A percentile compares a stretch with the other conserved stretches of the same genome.
Conservation (phyloP, 2,888 invertebrate genomes). For the Ormyrus thymus region DNA sequence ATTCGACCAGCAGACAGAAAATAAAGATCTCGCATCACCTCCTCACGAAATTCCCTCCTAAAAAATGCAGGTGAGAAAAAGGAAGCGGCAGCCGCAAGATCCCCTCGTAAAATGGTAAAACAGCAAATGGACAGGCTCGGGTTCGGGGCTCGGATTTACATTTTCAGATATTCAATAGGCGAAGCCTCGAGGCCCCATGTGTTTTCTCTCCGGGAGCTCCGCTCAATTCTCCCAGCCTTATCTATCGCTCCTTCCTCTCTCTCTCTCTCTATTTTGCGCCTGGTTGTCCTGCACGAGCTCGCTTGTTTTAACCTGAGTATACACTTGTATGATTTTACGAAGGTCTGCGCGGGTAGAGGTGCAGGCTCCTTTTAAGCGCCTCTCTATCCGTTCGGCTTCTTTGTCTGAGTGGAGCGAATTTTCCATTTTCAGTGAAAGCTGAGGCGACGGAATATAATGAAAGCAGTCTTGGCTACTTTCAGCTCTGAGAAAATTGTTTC, state of each 20-base stretch:
- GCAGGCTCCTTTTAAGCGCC: background rate
- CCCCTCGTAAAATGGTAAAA: slow-evolving; percentile 41
- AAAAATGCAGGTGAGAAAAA: slow-evolving; percentile 29
- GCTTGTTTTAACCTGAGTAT: background rate
- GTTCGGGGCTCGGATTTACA: slow-evolving; percentile 42
- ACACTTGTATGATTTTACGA: slow-evolving; percentile 7
- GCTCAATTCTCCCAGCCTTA: slow-evolving; percentile 40
- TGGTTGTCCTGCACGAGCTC: background rate
- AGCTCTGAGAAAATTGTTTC: too few species aligned
- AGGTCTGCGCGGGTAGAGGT: background rate
- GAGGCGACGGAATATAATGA: slow-evolving; percentile 5
- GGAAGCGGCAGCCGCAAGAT: slow-evolving; percentile 2
- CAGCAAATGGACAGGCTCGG: slow-evolving; percentile 33
- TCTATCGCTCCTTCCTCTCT: slow-evolving; percentile 26
- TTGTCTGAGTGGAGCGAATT: slow-evolving; percentile 14
- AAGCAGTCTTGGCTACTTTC: background rate
- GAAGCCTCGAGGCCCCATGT: slow-evolving; percentile 26
- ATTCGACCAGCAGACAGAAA: too few species aligned
- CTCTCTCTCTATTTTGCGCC: slow-evolving; percentile 21
- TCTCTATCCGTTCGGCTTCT: background rate
- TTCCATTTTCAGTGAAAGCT: slow-evolving; percentile 10
- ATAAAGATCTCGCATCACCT: too few species aligned
- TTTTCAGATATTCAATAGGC: slow-evolving; percentile 53
- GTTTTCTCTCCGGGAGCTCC: slow-evolving; percentile 14
- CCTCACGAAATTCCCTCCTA: slow-evolving; percentile 1